Evolutionary conservation across 2,113 vertebrate species (phyloP), one percentile per base, ranked within the genome.

Genomic region (Cygnus buccinator): DNA sequence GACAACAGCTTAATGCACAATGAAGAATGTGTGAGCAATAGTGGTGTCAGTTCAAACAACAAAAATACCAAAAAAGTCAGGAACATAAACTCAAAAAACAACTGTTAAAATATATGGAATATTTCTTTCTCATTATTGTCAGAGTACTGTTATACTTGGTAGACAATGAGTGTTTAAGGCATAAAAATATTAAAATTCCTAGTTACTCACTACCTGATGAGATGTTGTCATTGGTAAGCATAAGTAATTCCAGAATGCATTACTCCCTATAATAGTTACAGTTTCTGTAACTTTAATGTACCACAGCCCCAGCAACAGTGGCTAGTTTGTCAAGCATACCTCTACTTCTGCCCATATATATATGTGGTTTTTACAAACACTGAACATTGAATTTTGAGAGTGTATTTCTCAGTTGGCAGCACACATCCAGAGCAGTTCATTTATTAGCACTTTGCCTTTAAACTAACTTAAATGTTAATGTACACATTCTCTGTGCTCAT

Each of bases 221-320:
- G 37, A 23, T 14, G 3, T n/a, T 29, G 16, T 14, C 44, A 74
- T 35, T 48, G 23, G 26, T 57, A 33, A 87, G 23, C 1, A 0
- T 14, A 71, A 75, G 12, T 52, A 39, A 85, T 54, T 75, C 17
- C 31, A 74, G 21, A 87, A 68, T 11, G 13, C 11, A 48, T 35
- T 9, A 35, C 8, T 18, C 15, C 54, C 22, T 31, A 16, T 26
- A 31, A 48, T 26, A 74, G 33, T 5, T 74, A 7, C 17, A 59
- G 19, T 11, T 46, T 66, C n/a, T 68, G 19, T 19, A 71, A 19
- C 13, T 71, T 33, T 77, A 67, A 29, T 23, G 70, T 8, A 10
- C 11, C 28, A 70, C 0, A 1, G 23, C 9, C 13, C 17, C 39
- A 77, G 48, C 16, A 72, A n/a, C 0, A 74, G 20, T 25, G 21